Evolutionary conservation across 2,113 vertebrate genomes (phyloP).

Genomic region (Eretmochelys imbricata): DNA sequence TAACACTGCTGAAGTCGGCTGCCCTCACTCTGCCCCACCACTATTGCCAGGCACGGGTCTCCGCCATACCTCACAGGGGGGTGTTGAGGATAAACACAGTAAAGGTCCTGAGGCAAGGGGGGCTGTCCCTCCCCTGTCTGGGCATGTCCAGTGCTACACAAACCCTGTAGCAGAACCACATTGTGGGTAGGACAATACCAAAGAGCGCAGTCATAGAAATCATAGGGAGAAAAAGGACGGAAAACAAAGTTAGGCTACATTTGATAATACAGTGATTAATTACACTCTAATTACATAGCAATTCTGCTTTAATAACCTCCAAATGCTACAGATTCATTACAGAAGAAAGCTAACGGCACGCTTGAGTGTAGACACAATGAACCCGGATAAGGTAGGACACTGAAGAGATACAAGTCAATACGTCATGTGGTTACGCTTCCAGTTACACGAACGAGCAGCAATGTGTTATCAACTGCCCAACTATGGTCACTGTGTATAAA

Average conservation of each 20-base stretch:
- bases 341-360: not conserved
- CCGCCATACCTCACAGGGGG: not conserved
- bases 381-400: fast-evolving
- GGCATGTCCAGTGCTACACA: not conserved
- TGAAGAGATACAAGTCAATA: fast-evolving
- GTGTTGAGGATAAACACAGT: not conserved
- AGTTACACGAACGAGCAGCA: not conserved
- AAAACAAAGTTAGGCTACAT: not conserved
- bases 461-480: not conserved
- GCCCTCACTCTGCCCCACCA: no score
- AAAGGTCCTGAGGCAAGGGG: fast-evolving
- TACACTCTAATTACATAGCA: not conserved
- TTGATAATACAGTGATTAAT: fast-evolving
- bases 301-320: fast-evolving
- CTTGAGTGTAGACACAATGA: fast-evolving
- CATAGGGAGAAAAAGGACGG: not conserved
- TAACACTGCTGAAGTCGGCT: no score
- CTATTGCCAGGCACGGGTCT: no score
- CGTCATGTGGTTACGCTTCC: fast-evolving
- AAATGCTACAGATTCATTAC: fast-evolving
- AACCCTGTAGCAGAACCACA: not conserved
- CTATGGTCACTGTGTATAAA: not conserved
- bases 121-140: not conserved
- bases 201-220: not conserved
- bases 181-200: not conserved